Percentiles rank a stretch among this genome's conserved stretches.
phyloP scores from a whole-genome alignment of 1,140 invertebrate genomes.

The Bombus picipes region DNA sequence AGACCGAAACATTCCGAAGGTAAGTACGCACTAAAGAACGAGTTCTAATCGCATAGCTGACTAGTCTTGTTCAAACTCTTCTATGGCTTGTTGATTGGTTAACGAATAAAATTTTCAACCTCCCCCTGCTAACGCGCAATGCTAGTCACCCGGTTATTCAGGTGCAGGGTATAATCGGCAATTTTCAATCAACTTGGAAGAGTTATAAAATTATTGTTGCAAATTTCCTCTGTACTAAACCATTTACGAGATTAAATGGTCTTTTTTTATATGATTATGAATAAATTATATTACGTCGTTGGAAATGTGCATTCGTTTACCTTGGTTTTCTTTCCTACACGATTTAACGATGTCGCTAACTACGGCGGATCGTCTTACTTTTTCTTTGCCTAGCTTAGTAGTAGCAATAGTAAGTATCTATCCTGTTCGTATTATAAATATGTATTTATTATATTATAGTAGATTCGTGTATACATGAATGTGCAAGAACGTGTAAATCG shows the following conservation, averaged over 20 bases:
- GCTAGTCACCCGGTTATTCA: slow-evolving; percentile 59
- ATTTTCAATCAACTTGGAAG: slow-evolving; percentile 32
- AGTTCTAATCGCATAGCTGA: neutral
- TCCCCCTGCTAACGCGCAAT: slow-evolving; percentile 37
- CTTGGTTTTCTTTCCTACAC: neutral
- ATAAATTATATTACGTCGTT: slow-evolving; percentile 79
- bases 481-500: neutral
- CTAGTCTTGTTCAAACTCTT: slow-evolving; percentile 26
- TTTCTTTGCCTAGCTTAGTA: too few relatives aligned
- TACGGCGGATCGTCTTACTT: neutral
- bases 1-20: slow-evolving; percentile 63
- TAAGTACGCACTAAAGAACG: neutral
- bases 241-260: slow-evolving; percentile 71
- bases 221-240: slow-evolving; percentile 66
- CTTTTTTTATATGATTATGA: slow-evolving; percentile 77
- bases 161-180: slow-evolving; percentile 63
- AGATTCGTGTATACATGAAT: neutral
- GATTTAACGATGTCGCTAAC: neutral
- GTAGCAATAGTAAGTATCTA: neutral
- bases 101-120: slow-evolving; percentile 15
- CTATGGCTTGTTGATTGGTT: slow-evolving; percentile 22
- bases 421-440: neutral
- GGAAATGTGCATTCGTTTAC: slow-evolving; percentile 39
- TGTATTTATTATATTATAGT: neutral
- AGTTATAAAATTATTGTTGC: slow-evolving; percentile 68